Conservation (phyloP, 2,113 vertebrate genomes). For the Anolis sagrei region DNA sequence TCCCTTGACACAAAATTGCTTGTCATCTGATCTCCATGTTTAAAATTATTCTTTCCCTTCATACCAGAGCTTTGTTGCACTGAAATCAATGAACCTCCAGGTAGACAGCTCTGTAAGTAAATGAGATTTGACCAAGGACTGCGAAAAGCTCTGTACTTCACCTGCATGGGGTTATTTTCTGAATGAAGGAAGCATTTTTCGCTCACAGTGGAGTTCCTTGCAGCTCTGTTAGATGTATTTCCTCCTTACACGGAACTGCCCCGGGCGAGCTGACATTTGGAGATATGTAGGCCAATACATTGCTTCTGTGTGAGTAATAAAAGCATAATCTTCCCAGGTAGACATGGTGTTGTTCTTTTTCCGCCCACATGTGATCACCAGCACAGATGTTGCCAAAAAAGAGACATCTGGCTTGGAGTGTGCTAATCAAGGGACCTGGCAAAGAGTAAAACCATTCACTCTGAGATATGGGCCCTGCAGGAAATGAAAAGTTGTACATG, state of each 20-base stretch:
- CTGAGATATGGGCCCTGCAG: background rate
- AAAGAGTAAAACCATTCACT: background rate
- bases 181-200: conserved; percentile 12
- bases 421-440: background rate
- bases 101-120: background rate
- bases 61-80: too few relatives aligned
- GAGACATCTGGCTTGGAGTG: background rate
- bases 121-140: background rate
- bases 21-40: background rate
- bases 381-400: conserved; percentile 7
- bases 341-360: background rate
- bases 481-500: background rate
- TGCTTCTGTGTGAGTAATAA: background rate
- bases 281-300: background rate
- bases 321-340: conserved; percentile 9
- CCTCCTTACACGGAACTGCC: background rate
- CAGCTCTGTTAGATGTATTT: background rate
- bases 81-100: background rate
- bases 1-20: background rate
- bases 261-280: background rate
- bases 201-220: conserved; percentile 1
- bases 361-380: background rate
- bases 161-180: background rate
- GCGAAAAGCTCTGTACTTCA: conserved; percentile 2
- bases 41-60: background rate